A percentile compares a stretch with the other conserved stretches of the same genome.
Evolutionary conservation across 2,888 invertebrate species (phyloP).

Genomic region (Orchestes rusci): DNA sequence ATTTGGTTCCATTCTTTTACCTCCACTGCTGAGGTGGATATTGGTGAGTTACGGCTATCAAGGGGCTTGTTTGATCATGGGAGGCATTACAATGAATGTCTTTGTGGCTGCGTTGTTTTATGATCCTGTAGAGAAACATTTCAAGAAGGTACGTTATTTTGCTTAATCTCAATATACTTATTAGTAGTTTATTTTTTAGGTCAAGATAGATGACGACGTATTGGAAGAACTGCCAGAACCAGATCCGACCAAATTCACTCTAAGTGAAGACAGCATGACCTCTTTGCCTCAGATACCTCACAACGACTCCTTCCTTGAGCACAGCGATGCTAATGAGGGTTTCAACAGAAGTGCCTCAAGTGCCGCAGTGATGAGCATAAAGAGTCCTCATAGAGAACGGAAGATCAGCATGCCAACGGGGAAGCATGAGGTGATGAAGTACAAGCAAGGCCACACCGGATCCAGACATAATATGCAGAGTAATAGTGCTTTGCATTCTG

Average conservation of each 20-base stretch:
- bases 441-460: slow-evolving; percentile 33
- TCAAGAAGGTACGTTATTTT: too few relatives aligned
- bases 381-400: slow-evolving; percentile 45
- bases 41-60: slow-evolving; percentile 70
- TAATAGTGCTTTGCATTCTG: slow-evolving; percentile 51
- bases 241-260: slow-evolving; percentile 40
- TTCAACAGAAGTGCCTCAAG: slow-evolving; percentile 67
- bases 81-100: slow-evolving; percentile 74
- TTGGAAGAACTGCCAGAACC: slow-evolving; percentile 36
- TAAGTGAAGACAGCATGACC: slow-evolving; percentile 40
- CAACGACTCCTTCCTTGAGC: slow-evolving; percentile 39
- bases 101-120: slow-evolving; percentile 80
- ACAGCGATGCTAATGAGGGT: slow-evolving; percentile 39
- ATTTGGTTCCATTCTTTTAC: slow-evolving; percentile 76
- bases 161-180: too few relatives aligned
- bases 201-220: slow-evolving; percentile 39
- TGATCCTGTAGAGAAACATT: slow-evolving; percentile 75
- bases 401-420: slow-evolving; percentile 56
- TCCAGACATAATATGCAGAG: slow-evolving; percentile 38
- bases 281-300: slow-evolving; percentile 38
- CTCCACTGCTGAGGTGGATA: slow-evolving; percentile 65
- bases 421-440: slow-evolving; percentile 37
- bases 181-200: too few relatives aligned
- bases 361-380: slow-evolving; percentile 58
- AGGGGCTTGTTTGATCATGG: slow-evolving; percentile 74